phyloP scores from a whole-genome alignment of 2,888 invertebrate species.

The Prosapia bicincta region DNA sequence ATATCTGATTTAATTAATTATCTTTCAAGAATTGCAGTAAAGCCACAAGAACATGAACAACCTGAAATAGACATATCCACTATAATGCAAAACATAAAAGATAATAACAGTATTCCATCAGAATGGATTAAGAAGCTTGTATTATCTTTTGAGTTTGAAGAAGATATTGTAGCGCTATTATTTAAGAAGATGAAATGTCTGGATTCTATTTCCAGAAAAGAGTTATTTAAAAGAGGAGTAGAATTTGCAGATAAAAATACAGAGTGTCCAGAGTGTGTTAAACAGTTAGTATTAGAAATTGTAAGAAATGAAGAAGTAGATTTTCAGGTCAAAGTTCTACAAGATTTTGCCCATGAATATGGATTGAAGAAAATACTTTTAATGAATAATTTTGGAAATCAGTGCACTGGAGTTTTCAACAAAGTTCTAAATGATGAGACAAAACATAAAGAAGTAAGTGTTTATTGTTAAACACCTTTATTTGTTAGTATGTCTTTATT shows the following conservation, averaged over 20 bases:
- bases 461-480: too few relatives aligned
- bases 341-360: conserved; percentile 3
- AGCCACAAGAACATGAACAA: conserved; percentile 1
- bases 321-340: background rate
- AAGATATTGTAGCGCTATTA: background rate
- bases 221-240: background rate
- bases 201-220: background rate
- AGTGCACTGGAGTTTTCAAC: conserved; percentile 10
- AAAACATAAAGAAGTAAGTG: conserved; percentile 19
- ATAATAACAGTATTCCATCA: background rate
- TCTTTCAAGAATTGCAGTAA: conserved; percentile 8
- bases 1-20: background rate
- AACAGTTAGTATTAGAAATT: conserved; percentile 7
- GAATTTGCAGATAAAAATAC: background rate
- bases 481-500: too few relatives aligned
- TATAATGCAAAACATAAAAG: conserved; percentile 7
- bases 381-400: background rate
- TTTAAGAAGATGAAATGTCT: background rate
- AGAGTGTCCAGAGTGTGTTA: background rate
- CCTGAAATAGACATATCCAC: background rate
- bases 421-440: conserved; percentile 14
- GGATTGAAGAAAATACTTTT: conserved; percentile 13
- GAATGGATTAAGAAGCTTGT: conserved; percentile 15
- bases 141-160: background rate
- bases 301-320: conserved; percentile 5